Evolutionary conservation across 2,888 invertebrate genomes (phyloP).

Genomic region (Diadegma fenestrale): DNA sequence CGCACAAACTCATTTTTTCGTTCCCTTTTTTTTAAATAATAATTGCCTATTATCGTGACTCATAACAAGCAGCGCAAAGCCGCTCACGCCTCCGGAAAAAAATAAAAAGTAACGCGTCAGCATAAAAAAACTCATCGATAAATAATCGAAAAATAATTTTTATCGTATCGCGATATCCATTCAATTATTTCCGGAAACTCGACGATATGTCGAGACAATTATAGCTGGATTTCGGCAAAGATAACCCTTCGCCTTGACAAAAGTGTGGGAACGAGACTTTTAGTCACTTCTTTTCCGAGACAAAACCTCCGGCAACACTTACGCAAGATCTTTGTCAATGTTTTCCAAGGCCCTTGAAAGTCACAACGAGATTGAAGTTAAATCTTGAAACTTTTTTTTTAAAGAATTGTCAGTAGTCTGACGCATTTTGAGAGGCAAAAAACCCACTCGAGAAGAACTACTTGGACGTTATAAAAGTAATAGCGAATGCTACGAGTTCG

Average conservation of each 20-base stretch:
- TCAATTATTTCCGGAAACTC: background rate
- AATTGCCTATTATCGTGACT: constrained; percentile 1
- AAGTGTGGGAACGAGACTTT: constrained; percentile 51
- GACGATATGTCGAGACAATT: background rate
- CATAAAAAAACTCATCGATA: background rate
- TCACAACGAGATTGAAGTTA: background rate
- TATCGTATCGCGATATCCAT: background rate
- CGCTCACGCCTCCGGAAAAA: background rate
- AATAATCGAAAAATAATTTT: background rate
- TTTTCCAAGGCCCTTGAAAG: constrained; percentile 13
- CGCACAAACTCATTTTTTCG: background rate
- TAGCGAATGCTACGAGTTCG: background rate
- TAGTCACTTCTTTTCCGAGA: constrained; percentile 9
- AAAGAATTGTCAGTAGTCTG: background rate
- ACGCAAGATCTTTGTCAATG: constrained; percentile 30
- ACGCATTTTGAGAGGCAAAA: background rate
- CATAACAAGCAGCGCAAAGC: background rate
- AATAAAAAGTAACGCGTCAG: background rate
- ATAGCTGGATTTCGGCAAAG: background rate
- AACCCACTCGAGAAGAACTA: background rate
- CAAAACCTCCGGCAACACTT: constrained; percentile 45
- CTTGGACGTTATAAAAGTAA: background rate
- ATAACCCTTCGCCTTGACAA: background rate
- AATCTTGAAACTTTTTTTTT: background rate
- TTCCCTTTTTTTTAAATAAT: background rate